These are phyloP conservation scores for Cuculus canorus DNA, from an alignment of 2,797 vertebrate genomes.

Conservation along the genomic window DNA sequence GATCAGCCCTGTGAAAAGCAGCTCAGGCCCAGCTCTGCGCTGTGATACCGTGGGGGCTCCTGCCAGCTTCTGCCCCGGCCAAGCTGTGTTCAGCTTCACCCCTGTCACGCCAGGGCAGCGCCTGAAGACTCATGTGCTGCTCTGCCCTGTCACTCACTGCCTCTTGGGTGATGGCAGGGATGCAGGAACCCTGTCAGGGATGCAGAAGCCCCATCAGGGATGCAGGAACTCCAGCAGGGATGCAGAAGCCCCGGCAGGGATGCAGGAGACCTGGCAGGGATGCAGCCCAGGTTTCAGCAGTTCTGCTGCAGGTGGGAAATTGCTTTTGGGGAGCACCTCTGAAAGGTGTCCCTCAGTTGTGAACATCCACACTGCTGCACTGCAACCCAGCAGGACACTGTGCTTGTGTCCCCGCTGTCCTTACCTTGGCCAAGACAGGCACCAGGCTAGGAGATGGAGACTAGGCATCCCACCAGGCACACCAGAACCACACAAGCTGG, in stretches of 20 bases:
- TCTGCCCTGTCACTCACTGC: neutral
- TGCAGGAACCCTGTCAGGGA: neutral
- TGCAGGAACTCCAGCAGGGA: no score
- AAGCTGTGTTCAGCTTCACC: neutral
- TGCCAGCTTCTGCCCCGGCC: neutral
- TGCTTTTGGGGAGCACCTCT: neutral
- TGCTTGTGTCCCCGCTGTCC: accelerated
- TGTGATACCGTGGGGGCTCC: neutral
- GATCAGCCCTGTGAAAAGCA: neutral
- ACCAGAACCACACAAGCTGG: neutral
- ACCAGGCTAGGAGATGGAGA: accelerated
- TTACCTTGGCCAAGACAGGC: no score
- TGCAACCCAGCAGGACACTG: accelerated
- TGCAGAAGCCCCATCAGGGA: no score
- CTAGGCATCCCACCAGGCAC: neutral
- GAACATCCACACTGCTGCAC: accelerated
- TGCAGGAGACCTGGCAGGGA: no score
- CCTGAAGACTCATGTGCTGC: accelerated
- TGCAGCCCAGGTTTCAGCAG: neutral
- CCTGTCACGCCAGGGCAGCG: accelerated
- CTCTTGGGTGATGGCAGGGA: neutral
- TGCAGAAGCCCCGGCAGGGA: no score
- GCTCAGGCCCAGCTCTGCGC: neutral
- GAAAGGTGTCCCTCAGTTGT: accelerated
- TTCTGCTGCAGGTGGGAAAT: accelerated